phyloP scores from a whole-genome alignment of 2,888 invertebrate species.

The Invenusta paracnida region DNA sequence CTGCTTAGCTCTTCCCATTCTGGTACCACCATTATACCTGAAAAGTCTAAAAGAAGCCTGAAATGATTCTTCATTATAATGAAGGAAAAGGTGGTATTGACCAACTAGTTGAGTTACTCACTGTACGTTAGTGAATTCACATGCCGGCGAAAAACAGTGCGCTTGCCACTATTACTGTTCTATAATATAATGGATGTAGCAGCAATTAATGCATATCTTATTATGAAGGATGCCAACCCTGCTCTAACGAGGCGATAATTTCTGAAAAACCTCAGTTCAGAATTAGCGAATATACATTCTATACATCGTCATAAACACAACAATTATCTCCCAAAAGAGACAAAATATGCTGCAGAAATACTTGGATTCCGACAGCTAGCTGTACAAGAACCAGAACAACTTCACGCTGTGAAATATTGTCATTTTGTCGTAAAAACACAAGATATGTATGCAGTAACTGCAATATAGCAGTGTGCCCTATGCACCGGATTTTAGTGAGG shows the following conservation, averaged over 20 bases:
- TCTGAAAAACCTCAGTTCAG: background rate
- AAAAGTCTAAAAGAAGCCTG: background rate
- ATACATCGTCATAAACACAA: background rate
- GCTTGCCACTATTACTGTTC: background rate
- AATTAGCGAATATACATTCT: background rate
- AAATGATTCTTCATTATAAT: background rate
- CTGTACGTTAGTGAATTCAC: conserved; percentile 1
- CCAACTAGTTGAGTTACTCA: background rate
- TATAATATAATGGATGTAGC: conserved; percentile 13
- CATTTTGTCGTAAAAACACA: conserved; percentile 9
- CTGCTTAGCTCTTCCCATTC: conserved; percentile 10
- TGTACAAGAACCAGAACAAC: background rate
- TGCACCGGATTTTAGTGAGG: background rate
- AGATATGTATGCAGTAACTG: background rate
- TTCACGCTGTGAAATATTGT: background rate
- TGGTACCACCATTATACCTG: background rate
- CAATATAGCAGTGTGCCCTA: background rate
- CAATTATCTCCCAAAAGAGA: background rate
- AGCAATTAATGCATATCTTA: background rate
- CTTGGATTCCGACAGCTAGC: conserved; percentile 6
- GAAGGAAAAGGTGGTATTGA: conserved; percentile 2
- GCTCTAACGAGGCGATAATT: background rate
- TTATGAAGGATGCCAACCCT: background rate
- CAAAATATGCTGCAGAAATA: background rate
- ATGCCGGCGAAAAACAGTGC: background rate